These are phyloP conservation scores for Masticophis lateralis DNA, from an alignment of 2,797 vertebrate genomes.

Conservation along the genomic window DNA sequence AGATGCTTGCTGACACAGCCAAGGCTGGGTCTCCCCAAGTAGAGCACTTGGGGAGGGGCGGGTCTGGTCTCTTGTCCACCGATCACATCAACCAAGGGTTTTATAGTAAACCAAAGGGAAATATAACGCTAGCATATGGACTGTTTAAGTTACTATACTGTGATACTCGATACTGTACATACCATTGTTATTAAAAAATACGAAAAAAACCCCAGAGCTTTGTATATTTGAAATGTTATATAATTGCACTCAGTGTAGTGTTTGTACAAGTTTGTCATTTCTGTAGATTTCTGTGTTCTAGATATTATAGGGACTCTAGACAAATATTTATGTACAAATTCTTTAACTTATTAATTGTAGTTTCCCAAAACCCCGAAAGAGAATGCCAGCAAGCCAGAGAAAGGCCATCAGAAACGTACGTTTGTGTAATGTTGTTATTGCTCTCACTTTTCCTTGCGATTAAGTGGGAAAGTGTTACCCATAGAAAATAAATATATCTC, in stretches of 20 bases:
- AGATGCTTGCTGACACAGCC: conserved; percentile 20
- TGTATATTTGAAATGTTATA: conserved; percentile 97
- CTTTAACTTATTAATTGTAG: conserved; percentile 83
- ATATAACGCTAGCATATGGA: conserved; percentile 83
- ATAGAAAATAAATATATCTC: conserved; percentile 78
- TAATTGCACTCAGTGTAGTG: conserved; percentile 97
- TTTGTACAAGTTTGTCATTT: conserved; percentile 90
- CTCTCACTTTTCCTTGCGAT: conserved; percentile 84
- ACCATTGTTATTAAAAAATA: conserved; percentile 84
- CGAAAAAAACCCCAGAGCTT: conserved; percentile 78
- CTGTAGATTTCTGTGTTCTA: conserved; percentile 93
- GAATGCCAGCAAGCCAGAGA: conserved; percentile 47
- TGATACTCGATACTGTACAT: conserved; percentile 91
- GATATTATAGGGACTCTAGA: conserved; percentile 91
- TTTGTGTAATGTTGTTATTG: conserved; percentile 87
- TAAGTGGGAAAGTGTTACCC: conserved; percentile 79
- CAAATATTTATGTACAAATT: conserved; percentile 96
- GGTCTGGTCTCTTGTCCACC: conserved; percentile 63
- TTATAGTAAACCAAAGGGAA: conserved; percentile 91
- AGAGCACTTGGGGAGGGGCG: conserved; percentile 74
- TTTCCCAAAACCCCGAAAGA: conserved; percentile 77
- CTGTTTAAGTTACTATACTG: conserved; percentile 85
- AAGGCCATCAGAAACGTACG: conserved; percentile 78
- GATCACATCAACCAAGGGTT: conserved; percentile 81
- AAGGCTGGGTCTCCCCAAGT: conserved; percentile 52